Evolutionary conservation across 2,797 vertebrate genomes (phyloP), one percentile per base, ranked within the genome.

Genomic region (Fistularia commersonii): DNA sequence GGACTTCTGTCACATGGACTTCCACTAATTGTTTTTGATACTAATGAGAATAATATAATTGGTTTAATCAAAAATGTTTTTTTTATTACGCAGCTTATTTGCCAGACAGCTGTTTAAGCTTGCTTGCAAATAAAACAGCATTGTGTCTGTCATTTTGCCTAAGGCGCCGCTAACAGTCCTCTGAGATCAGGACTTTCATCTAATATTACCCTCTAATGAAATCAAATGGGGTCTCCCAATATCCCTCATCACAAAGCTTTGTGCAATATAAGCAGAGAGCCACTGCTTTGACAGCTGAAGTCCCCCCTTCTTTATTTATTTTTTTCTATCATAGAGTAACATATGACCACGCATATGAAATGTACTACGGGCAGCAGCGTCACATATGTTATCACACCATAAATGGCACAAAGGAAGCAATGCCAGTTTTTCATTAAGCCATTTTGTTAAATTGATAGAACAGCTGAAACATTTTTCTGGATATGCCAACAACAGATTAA

Each of bases 141-240:
- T 87, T 83, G 82, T 66, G 84, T 86, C 83, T 84, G 87, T 89
- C 87, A 87, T 77, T 87, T 88, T 87, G 87, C 89, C 88, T 82
- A 82, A 86, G 86, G 88, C 81, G 60, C 75, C 75, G 75, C 87
- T 89, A 91, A 91, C 90, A 88, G 91, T 94, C 93, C 92, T 93
- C 88, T 51, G 92, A 93, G 93, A 94, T 93, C 90, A 86, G 88
- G 92, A 93, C 92, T 93, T 93, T 92, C 92, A 95, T 95, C 93
- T 91, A 91, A 93, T 94, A 93, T 92, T 90, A 89, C 83, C 88
- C 82, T 90, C 90, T 93, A 95, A 95, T 93, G 91, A 94, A 94
- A 95, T 95, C 90, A 91, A 93, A 88, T 81, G 89, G 84, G 75
- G 77, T 71, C 83, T 90, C 88, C 81, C 80, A 82, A 62, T 81